A percentile compares a stretch with the other conserved stretches of the same genome.
Evolutionary conservation across 1,140 invertebrate species (phyloP).

Genomic region (Calosoma granatense): DNA sequence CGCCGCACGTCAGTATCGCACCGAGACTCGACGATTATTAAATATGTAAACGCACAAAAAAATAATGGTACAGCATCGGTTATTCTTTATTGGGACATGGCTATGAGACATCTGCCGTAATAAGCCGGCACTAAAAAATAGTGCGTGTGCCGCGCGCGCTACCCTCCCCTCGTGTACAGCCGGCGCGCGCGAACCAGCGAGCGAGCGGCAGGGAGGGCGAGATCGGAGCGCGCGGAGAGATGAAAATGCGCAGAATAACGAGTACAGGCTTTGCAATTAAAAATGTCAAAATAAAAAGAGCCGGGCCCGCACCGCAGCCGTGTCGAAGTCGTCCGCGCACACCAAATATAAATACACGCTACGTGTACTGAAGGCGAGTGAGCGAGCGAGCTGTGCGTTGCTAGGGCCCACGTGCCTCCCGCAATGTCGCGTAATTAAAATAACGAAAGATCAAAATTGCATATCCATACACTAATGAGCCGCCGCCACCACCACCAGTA

Average conservation of each 20-base stretch:
- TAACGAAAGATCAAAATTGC: conserved; percentile 5
- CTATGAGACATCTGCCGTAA: conserved; percentile 39
- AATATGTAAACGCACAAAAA: conserved; percentile 36
- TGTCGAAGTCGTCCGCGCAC: conserved; percentile 11
- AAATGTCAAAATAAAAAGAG: conserved; percentile 33
- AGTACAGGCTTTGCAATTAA: conserved; percentile 37
- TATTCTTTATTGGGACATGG: conserved; percentile 39
- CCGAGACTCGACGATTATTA: conserved; percentile 32
- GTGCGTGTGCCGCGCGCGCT: conserved; percentile 31
- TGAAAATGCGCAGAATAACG: conserved; percentile 39
- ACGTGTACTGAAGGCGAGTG: neutral
- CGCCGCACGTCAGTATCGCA: conserved; percentile 19
- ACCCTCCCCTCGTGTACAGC: conserved; percentile 23
- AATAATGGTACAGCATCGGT: conserved; percentile 25
- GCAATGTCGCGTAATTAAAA: neutral
- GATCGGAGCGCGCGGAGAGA: conserved; percentile 14
- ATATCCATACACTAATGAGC: conserved; percentile 7
- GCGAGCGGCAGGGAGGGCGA: neutral
- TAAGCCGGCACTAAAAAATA: conserved; percentile 39
- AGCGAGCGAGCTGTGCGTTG: neutral
- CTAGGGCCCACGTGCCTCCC: neutral
- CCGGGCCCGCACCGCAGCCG: too few species aligned
- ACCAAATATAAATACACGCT: neutral
- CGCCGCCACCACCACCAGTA: neutral
- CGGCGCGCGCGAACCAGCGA: neutral